Evolutionary conservation across 2,113 vertebrate species (phyloP).

Genomic region (Tylochromis polylepis): DNA sequence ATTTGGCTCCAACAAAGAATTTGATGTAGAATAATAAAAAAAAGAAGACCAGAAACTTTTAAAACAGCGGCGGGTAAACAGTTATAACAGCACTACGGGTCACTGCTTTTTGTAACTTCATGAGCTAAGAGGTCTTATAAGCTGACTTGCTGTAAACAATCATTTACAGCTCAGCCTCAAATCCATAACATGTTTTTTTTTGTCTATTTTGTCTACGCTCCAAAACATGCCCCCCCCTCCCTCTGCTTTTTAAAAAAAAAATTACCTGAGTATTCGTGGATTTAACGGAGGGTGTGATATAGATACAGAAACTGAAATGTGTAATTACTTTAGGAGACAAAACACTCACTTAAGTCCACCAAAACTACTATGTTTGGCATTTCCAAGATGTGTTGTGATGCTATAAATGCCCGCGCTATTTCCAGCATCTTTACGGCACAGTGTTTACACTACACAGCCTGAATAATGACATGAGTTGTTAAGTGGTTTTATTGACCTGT

Average conservation of each 20-base stretch:
- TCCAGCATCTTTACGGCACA: slow-evolving; percentile 16
- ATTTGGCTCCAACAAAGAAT: background rate
- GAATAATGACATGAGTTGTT: slow-evolving; percentile 57
- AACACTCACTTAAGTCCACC: slow-evolving; percentile 43
- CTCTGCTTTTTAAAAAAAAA: background rate
- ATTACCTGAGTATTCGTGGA: slow-evolving; percentile 21
- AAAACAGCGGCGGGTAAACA: slow-evolving; percentile 21
- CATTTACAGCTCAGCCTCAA: slow-evolving; percentile 63
- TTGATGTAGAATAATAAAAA: background rate
- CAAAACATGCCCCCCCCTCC: background rate
- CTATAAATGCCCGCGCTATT: slow-evolving; percentile 29
- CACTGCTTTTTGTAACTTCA: slow-evolving; percentile 37
- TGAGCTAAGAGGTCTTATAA: slow-evolving; percentile 56
- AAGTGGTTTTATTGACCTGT: slow-evolving; percentile 54
- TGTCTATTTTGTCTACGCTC: slow-evolving; percentile 32
- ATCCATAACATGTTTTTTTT: slow-evolving; percentile 68
- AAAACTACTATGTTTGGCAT: slow-evolving; percentile 37
- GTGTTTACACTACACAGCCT: slow-evolving; percentile 41
- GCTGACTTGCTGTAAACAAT: slow-evolving; percentile 59
- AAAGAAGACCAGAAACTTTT: background rate
- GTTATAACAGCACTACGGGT: background rate
- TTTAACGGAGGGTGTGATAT: background rate
- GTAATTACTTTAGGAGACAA: slow-evolving; percentile 38
- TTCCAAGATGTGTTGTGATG: slow-evolving; percentile 18
- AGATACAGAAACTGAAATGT: slow-evolving; percentile 22